Evolutionary conservation across 2,888 invertebrate species (phyloP), one percentile per base, ranked within the genome.

Genomic region (Sturmia bella): DNA sequence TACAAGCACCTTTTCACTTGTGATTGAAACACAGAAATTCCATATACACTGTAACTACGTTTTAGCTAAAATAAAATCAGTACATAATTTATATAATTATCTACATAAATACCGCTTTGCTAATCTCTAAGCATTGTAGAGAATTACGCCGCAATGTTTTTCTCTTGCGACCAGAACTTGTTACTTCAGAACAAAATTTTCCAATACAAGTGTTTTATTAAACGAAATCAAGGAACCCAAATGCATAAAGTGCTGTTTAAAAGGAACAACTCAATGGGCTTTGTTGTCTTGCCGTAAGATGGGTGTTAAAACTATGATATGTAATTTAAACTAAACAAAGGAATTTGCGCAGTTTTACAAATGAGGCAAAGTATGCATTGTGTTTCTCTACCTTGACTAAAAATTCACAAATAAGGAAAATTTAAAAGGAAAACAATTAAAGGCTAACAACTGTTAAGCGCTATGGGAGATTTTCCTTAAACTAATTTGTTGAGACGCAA

Each of bases 41-140:
- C 56, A 73, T 56, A 68, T 70, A 82, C 82, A n/a, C 82, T 78
- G 48, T 74, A 78, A 74, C 74, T 74, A 41, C 73, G 72, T 73
- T 77, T 32, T 69, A 13, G 61, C 43, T 13, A 52, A 79, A 63
- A 63, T 19, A 24, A 48, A 63, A 50, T 6, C 19, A n/a, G n/a
- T n/a, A n/a, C n/a, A n/a, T n/a, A n/a, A n/a, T n/a, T n/a, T n/a
- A n/a, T n/a, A n/a, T n/a, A n/a, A n/a, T n/a, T n/a, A n/a, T n/a
- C n/a, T n/a, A n/a, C n/a, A n/a, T n/a, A n/a, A n/a, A n/a, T n/a
- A n/a, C n/a, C n/a, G n/a, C n/a, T n/a, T n/a, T n/a, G n/a, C n/a
- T n/a, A 74, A 64, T 74, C 19, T 24, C 43, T 41, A 41, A 24
- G 27, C 5, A 41, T n/a, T 12, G 21, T 82, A 66, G 74, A 74